Percentiles rank a stretch among this genome's conserved stretches.
Conservation (phyloP, 2,888 invertebrate genomes). For the Pachycephus smyrnensis region DNA sequence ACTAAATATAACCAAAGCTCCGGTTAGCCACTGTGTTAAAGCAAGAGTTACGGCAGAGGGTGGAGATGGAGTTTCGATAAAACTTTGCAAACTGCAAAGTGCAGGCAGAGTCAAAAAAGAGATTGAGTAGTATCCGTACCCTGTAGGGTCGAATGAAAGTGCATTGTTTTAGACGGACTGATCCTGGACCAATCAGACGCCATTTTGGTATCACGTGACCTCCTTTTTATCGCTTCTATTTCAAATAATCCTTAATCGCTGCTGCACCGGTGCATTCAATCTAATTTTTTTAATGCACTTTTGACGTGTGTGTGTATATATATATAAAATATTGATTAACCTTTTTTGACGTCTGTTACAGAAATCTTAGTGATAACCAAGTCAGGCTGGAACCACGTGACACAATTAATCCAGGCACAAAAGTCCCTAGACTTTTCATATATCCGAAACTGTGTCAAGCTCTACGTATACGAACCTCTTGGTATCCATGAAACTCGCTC, state of each 20-base stretch:
- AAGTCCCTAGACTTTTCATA: conserved; percentile 22
- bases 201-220: too few species aligned
- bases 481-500: conserved; percentile 28
- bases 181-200: too few species aligned
- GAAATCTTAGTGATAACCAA: not conserved
- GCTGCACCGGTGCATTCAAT: not conserved
- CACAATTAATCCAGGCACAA: conserved; percentile 15
- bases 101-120: not conserved
- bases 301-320: not conserved
- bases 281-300: not conserved
- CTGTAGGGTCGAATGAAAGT: not conserved
- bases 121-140: not conserved
- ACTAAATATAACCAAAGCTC: not conserved
- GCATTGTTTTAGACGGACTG: not conserved
- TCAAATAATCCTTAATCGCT: not conserved
- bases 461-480: conserved; percentile 16
- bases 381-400: not conserved
- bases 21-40: not conserved
- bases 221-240: too few species aligned
- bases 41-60: not conserved
- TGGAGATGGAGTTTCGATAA: not conserved
- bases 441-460: conserved; percentile 33
- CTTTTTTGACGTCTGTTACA: not conserved
- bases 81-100: not conserved
- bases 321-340: not conserved